Evolutionary conservation across 64 coral and sea anemone genomes (phyloP).

Genomic region (Stichodactyla mertensii): DNA sequence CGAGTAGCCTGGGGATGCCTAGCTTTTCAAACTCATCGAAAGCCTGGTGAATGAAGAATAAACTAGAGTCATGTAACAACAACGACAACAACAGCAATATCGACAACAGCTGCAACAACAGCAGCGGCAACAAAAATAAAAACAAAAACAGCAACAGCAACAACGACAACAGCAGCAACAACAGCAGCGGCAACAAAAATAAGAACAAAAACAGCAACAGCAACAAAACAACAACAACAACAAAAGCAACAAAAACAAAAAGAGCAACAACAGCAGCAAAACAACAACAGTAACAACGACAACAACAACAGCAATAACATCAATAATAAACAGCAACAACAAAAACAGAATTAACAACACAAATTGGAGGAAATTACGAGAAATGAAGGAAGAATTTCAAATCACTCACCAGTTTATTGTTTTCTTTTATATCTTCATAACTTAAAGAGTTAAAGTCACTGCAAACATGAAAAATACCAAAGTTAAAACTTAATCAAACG

Average conservation of each 20-base stretch:
- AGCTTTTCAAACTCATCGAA: constrained; percentile 89
- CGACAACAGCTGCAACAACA: neutral
- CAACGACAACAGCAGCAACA: neutral
- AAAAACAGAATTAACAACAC: neutral
- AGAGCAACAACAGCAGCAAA: too few relatives aligned
- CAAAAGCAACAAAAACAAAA: too few relatives aligned
- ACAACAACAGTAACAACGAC: too few relatives aligned
- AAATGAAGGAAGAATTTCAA: neutral
- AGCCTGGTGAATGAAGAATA: constrained; percentile 38
- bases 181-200: too few relatives aligned
- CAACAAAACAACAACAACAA: too few relatives aligned
- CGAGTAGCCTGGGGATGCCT: constrained; percentile 78
- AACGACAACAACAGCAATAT: neutral
- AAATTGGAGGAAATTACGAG: neutral
- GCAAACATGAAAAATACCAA: neutral
- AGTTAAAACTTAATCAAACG: neutral
- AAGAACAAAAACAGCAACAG: too few relatives aligned
- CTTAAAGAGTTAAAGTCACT: constrained; percentile 88
- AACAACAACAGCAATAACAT: too few relatives aligned
- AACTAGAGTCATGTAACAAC: neutral
- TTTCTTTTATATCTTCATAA: constrained; percentile 69
- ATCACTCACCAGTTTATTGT: constrained; percentile 80
- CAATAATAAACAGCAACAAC: neutral
- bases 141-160: too few relatives aligned
- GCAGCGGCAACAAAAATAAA: too few relatives aligned